Percentiles rank a stretch among this genome's conserved stretches.
Evolutionary conservation across 2,888 invertebrate species (phyloP).

Genomic region (Ennomos erosarius): DNA sequence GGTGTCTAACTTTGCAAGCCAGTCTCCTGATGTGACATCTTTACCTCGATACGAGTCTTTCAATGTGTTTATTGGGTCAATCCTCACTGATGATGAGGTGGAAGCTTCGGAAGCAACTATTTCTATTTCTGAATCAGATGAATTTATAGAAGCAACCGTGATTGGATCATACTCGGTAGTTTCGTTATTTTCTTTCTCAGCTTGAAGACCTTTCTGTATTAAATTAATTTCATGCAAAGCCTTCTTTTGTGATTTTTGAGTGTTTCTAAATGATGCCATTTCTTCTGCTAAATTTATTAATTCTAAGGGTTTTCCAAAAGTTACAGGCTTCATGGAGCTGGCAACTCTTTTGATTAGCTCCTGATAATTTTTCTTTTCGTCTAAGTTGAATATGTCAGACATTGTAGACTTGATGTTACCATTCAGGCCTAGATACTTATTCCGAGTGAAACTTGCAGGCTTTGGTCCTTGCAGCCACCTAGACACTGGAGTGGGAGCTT

Average conservation of each 20-base stretch:
- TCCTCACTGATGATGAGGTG: conserved; percentile 66
- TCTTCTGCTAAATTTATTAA: conserved; percentile 69
- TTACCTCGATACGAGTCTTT: conserved; percentile 83
- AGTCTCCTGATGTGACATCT: conserved; percentile 78
- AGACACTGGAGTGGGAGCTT: conserved; percentile 57
- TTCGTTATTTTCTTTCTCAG: conserved; percentile 59
- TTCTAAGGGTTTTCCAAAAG: conserved; percentile 56
- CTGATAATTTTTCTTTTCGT: conserved; percentile 84
- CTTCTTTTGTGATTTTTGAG: conserved; percentile 65
- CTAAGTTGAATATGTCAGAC: conserved; percentile 82
- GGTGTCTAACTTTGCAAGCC: conserved; percentile 80
- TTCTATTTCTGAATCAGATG: conserved; percentile 78
- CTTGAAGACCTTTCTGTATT: conserved; percentile 58
- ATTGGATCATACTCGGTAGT: conserved; percentile 74
- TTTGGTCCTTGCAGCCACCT: conserved; percentile 67
- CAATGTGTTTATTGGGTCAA: conserved; percentile 83
- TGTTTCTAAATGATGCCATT: conserved; percentile 64
- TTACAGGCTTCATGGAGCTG: conserved; percentile 55
- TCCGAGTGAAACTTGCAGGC: conserved; percentile 61
- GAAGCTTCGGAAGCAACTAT: conserved; percentile 73
- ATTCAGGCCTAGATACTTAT: conserved; percentile 60
- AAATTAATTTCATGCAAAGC: conserved; percentile 68
- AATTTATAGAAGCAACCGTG: conserved; percentile 75
- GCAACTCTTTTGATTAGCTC: conserved; percentile 79
- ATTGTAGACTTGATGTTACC: conserved; percentile 69